These are phyloP conservation scores for Capreolus pygargus DNA, from an alignment of 2,113 vertebrate species.

Conservation along the genomic window DNA sequence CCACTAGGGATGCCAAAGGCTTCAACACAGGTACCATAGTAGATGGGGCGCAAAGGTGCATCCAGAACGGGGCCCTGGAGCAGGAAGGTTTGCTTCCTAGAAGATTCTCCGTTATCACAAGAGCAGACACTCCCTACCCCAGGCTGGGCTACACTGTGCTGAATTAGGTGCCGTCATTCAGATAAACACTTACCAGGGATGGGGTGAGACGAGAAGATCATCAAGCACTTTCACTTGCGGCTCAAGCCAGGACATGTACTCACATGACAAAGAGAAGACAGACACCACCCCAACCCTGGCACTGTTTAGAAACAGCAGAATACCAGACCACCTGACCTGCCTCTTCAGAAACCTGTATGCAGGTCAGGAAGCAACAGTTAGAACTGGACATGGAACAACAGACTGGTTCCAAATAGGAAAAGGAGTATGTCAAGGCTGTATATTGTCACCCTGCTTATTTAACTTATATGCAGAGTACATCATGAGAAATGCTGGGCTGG, in stretches of 20 bases:
- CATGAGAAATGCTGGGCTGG: neutral
- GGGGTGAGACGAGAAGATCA: neutral
- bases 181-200: slow-evolving; percentile 43
- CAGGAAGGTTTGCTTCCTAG: neutral
- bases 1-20: neutral
- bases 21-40: neutral
- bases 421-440: neutral
- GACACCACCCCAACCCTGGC: neutral
- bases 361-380: neutral
- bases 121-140: neutral
- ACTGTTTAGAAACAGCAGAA: neutral
- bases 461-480: neutral
- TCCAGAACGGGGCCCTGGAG: neutral
- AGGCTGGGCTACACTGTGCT: neutral
- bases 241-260: neutral
- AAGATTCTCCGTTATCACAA: neutral
- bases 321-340: neutral
- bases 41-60: neutral
- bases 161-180: neutral
- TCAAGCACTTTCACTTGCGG: neutral
- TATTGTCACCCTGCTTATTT: neutral
- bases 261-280: slow-evolving; percentile 30
- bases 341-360: neutral
- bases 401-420: neutral
- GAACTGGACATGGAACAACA: neutral